phyloP scores from a whole-genome alignment of 2,797 vertebrate species.

The Champsocephalus gunnari region DNA sequence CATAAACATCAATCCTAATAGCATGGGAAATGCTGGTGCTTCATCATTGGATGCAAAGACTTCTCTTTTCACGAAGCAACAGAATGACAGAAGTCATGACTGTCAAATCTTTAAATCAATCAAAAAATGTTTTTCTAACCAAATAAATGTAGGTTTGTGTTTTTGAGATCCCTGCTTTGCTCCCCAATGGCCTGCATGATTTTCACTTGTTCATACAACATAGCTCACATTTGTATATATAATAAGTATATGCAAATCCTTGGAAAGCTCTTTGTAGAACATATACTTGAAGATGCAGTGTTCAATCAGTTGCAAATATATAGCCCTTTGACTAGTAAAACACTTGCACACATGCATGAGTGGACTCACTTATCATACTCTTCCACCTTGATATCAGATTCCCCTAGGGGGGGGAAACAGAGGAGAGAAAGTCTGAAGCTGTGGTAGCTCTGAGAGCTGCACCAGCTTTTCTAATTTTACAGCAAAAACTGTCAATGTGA shows the following conservation, averaged over 20 bases:
- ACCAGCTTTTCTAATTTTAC: slow-evolving; percentile 74
- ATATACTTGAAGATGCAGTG: slow-evolving; percentile 41
- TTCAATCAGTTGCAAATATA: slow-evolving; percentile 38
- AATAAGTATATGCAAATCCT: too few relatives aligned
- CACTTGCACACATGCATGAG: background rate
- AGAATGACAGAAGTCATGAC: slow-evolving; percentile 67
- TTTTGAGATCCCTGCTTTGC: slow-evolving; percentile 33
- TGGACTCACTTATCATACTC: slow-evolving; percentile 51
- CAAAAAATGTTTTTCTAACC: slow-evolving; percentile 54
- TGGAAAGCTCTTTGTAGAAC: slow-evolving; percentile 20
- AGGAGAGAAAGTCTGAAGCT: slow-evolving; percentile 54
- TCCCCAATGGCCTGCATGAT: slow-evolving; percentile 53
- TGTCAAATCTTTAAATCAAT: slow-evolving; percentile 72
- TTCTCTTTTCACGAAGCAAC: slow-evolving; percentile 61
- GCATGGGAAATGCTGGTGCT: slow-evolving; percentile 61
- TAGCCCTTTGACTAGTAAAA: slow-evolving; percentile 37
- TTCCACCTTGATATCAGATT: slow-evolving; percentile 62
- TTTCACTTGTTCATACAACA: slow-evolving; percentile 52
- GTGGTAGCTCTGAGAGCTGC: slow-evolving; percentile 54
- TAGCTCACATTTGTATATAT: slow-evolving; percentile 54
- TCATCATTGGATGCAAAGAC: slow-evolving; percentile 64
- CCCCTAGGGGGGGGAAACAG: slow-evolving; percentile 15
- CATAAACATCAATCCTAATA: slow-evolving; percentile 78
- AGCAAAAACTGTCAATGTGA: slow-evolving; percentile 66
- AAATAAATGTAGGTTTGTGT: slow-evolving; percentile 59